Percentiles rank a stretch among this genome's conserved stretches.
phyloP scores from a whole-genome alignment of 2,888 invertebrate genomes.

The Zygaena filipendulae region DNA sequence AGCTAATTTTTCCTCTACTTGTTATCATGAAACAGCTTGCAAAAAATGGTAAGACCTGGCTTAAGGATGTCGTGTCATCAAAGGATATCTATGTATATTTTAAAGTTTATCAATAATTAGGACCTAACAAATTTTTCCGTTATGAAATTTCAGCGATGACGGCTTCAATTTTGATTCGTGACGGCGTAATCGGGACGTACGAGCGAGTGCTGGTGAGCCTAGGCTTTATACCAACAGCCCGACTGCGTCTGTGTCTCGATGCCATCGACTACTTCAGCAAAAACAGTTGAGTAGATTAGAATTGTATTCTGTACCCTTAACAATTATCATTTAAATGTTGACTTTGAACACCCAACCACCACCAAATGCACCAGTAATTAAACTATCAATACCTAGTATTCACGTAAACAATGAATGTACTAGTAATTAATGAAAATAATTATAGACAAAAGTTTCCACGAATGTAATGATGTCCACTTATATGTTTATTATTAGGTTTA shows the following conservation, averaged over 20 bases:
- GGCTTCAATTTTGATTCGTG: conserved; percentile 65
- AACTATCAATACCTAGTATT: no score
- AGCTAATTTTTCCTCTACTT: conserved; percentile 66
- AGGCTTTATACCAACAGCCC: conserved; percentile 70
- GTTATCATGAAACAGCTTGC: conserved; percentile 70
- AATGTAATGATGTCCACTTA: no score
- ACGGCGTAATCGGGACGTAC: conserved; percentile 69
- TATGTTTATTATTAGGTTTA: no score
- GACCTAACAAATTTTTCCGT: no score
- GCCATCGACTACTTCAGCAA: conserved; percentile 75
- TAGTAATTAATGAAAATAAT: no score
- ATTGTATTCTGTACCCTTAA: neutral
- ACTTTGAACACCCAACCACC: no score
- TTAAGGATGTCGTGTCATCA: no score
- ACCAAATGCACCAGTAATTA: no score
- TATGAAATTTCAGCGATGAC: conserved; percentile 49
- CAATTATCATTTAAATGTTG: conserved; percentile 1
- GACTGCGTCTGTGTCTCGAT: conserved; percentile 73
- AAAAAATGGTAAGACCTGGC: conserved; percentile 66
- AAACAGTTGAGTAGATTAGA: conserved; percentile 63
- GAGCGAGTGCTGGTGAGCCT: conserved; percentile 70
- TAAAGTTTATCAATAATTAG: no score
- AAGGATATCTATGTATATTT: no score
- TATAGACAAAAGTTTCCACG: no score
- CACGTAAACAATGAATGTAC: no score